phyloP scores from a whole-genome alignment of 92 coral and sea anemone species.

The Porites rus region DNA sequence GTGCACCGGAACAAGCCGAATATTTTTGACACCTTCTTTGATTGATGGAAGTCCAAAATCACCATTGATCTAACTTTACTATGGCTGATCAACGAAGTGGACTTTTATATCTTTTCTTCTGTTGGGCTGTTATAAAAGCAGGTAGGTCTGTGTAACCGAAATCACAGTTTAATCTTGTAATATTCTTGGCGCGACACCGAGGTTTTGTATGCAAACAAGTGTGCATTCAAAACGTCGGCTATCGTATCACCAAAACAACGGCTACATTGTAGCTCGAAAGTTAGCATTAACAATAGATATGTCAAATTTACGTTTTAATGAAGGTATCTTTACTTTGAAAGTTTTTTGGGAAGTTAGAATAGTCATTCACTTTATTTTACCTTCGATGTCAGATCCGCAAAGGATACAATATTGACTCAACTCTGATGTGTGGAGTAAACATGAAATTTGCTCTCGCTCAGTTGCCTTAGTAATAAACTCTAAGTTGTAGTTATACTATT shows the following conservation, averaged over 20 bases:
- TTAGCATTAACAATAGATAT: neutral
- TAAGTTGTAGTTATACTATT: neutral
- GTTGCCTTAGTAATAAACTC: neutral
- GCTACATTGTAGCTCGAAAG: neutral
- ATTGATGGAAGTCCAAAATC: conserved; percentile 3
- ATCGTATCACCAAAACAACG: neutral
- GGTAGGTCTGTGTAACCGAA: conserved; percentile 24
- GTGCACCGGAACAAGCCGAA: neutral
- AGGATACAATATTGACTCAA: conserved; percentile 4
- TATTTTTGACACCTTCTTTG: neutral
- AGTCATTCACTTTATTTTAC: neutral
- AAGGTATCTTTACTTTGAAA: neutral
- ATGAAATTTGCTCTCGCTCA: neutral
- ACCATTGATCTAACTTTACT: conserved; percentile 27
- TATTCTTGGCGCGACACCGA: neutral
- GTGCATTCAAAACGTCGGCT: neutral
- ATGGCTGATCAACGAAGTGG: conserved; percentile 27
- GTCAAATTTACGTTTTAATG: neutral
- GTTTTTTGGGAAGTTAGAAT: neutral
- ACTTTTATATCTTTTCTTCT: conserved; percentile 42
- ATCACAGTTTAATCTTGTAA: neutral
- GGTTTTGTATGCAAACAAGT: conserved; percentile 1
- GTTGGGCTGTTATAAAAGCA: conserved; percentile 47
- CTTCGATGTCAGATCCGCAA: conserved; percentile 2
- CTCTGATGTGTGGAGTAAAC: conserved; percentile 9